Evolutionary conservation across 2,888 invertebrate species (phyloP), one percentile per base, ranked within the genome.

Genomic region (Amiota minor): DNA sequence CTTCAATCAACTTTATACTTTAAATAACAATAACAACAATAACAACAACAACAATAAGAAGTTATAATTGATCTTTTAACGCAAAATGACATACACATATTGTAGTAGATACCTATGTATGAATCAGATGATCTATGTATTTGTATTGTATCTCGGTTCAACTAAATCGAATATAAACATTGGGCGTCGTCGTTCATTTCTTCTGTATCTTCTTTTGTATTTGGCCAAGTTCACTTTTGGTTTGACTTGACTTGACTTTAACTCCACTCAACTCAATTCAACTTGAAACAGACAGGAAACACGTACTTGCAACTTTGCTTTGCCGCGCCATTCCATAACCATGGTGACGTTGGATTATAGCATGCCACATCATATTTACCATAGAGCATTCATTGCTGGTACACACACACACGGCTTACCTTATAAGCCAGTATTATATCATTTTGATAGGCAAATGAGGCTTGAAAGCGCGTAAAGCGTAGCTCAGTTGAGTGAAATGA

Each of bases 361-460:
- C 50, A 45, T 64, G 14, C 45, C 18, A 20, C 68, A 46, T 23
- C 62, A 47, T 23, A 46, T 56, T 35, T 46, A 46, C 65, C 9
- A 61, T 18, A 18, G 8, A 53, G 53, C 53, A 53, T 6, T 16
- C 2, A 9, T 14, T 14, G 64, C 64, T 70, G 59, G 72, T 18
- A 64, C 18, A 67, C 45, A 46, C 70, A 70, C 73, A 46, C 35
- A 23, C n/a, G 23, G 46, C 45, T 72, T 79, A 80, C 78, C 78
- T 78, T 79, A 79, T 79, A 79, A 83, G 81, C 78, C 77, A 79
- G 80, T 80, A 78, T 84, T 85, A 83, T 84, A 82, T 83, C 81
- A 79, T 75, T 80, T 80, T 79, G 83, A 84, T 87, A 83, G 83
- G 81, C 80, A 86, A 86, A 86, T 84, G 83, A 80, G 80, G 80